Evolutionary conservation across 2,113 vertebrate genomes (phyloP), one percentile per base, ranked within the genome.

Genomic region (Nipponia nippon): DNA sequence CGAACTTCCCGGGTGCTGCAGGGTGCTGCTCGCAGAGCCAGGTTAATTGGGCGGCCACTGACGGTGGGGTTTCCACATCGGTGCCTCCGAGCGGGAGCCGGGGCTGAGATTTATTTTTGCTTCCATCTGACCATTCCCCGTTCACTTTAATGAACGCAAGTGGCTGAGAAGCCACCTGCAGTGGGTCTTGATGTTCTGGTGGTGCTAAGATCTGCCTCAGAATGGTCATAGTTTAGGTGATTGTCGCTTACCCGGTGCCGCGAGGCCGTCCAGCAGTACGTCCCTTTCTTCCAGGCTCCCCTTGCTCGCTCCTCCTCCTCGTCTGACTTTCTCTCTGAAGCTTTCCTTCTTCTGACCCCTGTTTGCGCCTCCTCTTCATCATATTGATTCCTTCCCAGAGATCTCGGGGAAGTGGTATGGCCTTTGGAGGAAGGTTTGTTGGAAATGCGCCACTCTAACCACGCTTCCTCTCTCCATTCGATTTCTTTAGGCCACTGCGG

Each of bases 401-500:
- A 25, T 20, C 34, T 21, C 13, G 1, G 38, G 21, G 34, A 25
- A 82, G 38, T 2, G 3, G 23, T 14, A 2, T 13, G 63, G 47
- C 38, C 22, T 81, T 53, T 29, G 16, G 71, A 75, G 71, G 65
- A 4, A 16, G 15, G 21, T 55, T 52, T 26, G 20, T 20, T 58
- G 49, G 55, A 70, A 73, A 10, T 8, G 10, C 0, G 2, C 13
- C 0, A 1, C 25, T 62, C 58, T 95, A 27, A 83, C 11, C 4
- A 0, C 2, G 0, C 16, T 26, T 69, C 27, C 71, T 66, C 75
- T 47, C 59, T 69, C 2, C 19, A 0, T 36, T 21, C 5, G 3
- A 1, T 93, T 36, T 72, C 44, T 61, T 65, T 93, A 99, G 99
- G 99, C 99, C 90, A 99, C 99, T 53, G 99, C 99, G 10, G 99